A percentile compares a stretch with the other conserved stretches of the same genome.
These are phyloP conservation scores for Drosophila testacea DNA, from an alignment of 2,888 invertebrate genomes.

Conservation along the genomic window DNA sequence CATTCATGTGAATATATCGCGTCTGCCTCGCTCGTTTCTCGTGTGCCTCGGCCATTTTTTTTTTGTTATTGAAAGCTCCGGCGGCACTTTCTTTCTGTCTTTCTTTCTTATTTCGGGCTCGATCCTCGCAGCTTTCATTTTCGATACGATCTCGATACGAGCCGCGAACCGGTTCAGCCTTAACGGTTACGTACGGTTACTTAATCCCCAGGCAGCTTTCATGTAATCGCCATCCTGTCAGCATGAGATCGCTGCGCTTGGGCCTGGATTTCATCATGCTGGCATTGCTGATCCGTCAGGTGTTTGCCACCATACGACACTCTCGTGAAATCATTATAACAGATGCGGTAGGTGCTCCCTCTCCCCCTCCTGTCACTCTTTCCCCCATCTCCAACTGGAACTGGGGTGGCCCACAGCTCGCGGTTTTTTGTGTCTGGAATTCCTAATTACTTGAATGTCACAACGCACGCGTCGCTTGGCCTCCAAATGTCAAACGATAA, in stretches of 20 bases:
- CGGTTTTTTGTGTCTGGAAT: slow-evolving; percentile 51
- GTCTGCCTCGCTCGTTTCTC: slow-evolving; percentile 14
- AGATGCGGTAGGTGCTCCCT: slow-evolving; percentile 81
- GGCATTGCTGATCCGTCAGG: slow-evolving; percentile 59
- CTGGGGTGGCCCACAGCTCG: slow-evolving; percentile 23
- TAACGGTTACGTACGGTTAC: slow-evolving; percentile 41
- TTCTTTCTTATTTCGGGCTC: slow-evolving; percentile 31
- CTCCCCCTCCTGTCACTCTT: background rate
- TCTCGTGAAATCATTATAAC: slow-evolving; percentile 84
- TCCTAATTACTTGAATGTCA: slow-evolving; percentile 72
- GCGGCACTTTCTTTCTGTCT: slow-evolving; percentile 48
- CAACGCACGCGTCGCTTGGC: slow-evolving; percentile 77
- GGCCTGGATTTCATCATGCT: slow-evolving; percentile 61
- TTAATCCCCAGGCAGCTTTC: slow-evolving; percentile 61
- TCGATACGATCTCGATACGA: slow-evolving; percentile 53
- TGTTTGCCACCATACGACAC: slow-evolving; percentile 62
- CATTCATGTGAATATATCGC: slow-evolving; percentile 54
- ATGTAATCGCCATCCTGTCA: slow-evolving; percentile 67
- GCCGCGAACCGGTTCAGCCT: slow-evolving; percentile 74
- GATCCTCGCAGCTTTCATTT: slow-evolving; percentile 75
- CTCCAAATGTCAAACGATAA: slow-evolving; percentile 76
- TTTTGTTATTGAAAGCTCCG: slow-evolving; percentile 47
- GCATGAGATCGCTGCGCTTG: slow-evolving; percentile 61
- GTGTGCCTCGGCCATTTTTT: background rate
- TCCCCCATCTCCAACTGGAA: background rate